Base-by-base conservation (phyloP, 2,113 vertebrate genomes). In the Aplodontia rufa region DNA sequence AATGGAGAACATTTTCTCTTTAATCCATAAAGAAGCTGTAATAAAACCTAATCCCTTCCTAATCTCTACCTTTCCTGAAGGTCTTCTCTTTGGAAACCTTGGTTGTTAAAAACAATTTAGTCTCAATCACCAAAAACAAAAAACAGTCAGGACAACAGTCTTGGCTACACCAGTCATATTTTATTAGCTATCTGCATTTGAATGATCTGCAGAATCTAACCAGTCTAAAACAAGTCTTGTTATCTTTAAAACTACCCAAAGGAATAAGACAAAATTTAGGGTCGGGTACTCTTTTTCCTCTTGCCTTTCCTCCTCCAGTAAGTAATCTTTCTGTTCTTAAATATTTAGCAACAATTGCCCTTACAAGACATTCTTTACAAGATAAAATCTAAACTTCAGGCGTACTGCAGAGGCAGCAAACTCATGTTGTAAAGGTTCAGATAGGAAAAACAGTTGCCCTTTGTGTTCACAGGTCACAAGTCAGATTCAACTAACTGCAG, bases 61-160 rank as follows among this genome's bases (percentile, higher is more conserved):
- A 6, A 90, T 60, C 47, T 49, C 45, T 71, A 35, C 42, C 51
- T 96, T 95, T 49, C 28, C 69, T 92, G 53, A 37, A 51, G 40
- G 8, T 92, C 26, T 78, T 53, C 24, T 71, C 64, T 89, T 96
- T 86, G 68, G 60, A 94, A 86, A 94, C 37, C 20, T 90, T 35
- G 51, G 14, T 58, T 92, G 28, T 92, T 86, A 85, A 92, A 91
- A 69, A 93, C 58, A 95, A 35, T 51, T 84, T 82, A 42, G 75
- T 75, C 28, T 45, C 14, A 80, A 74, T 47, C 32, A 4, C 66
- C 42, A 51, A 80, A 85, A 92, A 68, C n/a, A 64, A 49, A 94
- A 78, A 42, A 85, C 42, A 82, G 62, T 72, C 64, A 53, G 53
- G 45, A 68, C 19, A 93, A 87, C 19, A 58, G 28, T 76, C 37